Evolutionary conservation across 2,888 invertebrate genomes (phyloP), one percentile per base, ranked within the genome.

Genomic region (Stenotaenia linearis): DNA sequence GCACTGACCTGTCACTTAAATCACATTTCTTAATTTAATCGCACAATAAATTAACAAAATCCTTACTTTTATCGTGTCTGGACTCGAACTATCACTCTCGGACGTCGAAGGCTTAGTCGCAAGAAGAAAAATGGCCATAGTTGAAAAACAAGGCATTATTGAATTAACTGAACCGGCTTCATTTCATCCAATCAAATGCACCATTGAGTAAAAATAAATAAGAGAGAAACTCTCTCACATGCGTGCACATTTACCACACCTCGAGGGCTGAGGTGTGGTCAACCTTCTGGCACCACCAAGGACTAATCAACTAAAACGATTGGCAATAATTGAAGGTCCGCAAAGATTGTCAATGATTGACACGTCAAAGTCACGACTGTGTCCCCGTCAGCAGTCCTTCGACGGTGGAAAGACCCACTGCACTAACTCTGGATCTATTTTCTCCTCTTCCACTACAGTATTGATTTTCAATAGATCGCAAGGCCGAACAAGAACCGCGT

Each of bases 71-170:
- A 69, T 28, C 25, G n/a, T 0, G 3, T 69, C 69, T 12, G 69
- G 69, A 28, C 69, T 69, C 12, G 69, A 69, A 25, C 25, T 69
- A 28, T 69, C 69, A 69, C 69, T 69, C 5, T 69, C 69, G n/a
- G 69, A 69, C 25, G 69, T 25, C 9, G 69, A 69, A 28, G 25
- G n/a, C 69, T 69, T 69, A 69, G 69, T 25, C 12, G 69, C 69
- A 69, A 69, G 69, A 69, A 69, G 69, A 69, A 69, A 69, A 15
- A 69, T 69, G n/a, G 69, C 69, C 69, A 69, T 69, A n/a, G 69
- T 69, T 69, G 69, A 69, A 6, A 69, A 28, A 69, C 69, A 69
- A 69, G 69, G 69, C 69, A 69, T 69, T 50, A 50, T 50, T 50
- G 50, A 18, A 18, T 50, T 21, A 50, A 50, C n/a, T 50, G 5